phyloP scores from a whole-genome alignment of 2,113 vertebrate species.

The Anolis sagrei region DNA sequence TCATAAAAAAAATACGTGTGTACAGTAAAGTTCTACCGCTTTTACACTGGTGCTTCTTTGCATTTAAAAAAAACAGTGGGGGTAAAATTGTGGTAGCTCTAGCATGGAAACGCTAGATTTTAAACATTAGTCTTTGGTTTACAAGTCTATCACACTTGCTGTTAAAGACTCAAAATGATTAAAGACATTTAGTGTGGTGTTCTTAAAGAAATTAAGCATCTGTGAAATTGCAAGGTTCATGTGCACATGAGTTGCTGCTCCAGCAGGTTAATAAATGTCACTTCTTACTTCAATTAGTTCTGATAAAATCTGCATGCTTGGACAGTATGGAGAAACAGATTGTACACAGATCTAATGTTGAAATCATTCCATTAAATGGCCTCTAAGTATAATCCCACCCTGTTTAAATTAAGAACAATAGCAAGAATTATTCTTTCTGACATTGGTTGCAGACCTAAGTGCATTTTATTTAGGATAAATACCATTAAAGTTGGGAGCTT shows the following conservation, averaged over 20 bases:
- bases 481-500: too few relatives aligned
- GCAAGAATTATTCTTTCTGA: too few relatives aligned
- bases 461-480: too few relatives aligned
- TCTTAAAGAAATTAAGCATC: not conserved
- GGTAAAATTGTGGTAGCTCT: not conserved
- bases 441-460: too few relatives aligned
- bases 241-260: not conserved
- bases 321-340: not conserved
- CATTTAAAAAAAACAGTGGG: not conserved
- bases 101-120: conserved; percentile 9
- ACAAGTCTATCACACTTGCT: not conserved
- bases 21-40: not conserved
- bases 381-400: not conserved
- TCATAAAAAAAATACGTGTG: not conserved
- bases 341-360: not conserved
- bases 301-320: not conserved
- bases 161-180: conserved; percentile 7
- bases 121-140: not conserved
- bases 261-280: not conserved
- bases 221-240: not conserved
- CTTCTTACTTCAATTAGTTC: not conserved
- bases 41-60: not conserved
- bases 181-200: not conserved
- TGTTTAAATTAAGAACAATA: not conserved
- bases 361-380: conserved; percentile 1